These are phyloP conservation scores for Cyphomyrmex costatus DNA, from an alignment of 1,140 invertebrate genomes.

Conservation along the genomic window DNA sequence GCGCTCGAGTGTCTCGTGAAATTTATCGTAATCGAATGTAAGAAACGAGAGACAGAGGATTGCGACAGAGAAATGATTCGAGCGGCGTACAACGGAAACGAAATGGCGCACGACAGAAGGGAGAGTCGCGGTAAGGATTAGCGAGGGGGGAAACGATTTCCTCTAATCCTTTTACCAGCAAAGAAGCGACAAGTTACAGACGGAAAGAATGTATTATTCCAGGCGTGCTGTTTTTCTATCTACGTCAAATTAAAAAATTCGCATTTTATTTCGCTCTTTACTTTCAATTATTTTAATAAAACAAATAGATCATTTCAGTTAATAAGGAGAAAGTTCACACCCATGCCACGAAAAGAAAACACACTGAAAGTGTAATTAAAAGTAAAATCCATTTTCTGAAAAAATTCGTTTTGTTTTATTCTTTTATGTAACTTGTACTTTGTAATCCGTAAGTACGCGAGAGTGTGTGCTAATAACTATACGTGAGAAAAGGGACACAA, in stretches of 20 bases:
- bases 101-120: conserved; percentile 33
- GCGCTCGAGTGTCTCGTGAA: conserved; percentile 53
- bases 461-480: neutral
- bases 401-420: neutral
- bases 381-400: conserved; percentile 11
- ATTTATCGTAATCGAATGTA: conserved; percentile 48
- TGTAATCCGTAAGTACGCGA: conserved; percentile 15
- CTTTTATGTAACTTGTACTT: neutral
- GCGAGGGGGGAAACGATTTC: neutral
- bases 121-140: conserved; percentile 7
- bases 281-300: neutral
- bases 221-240: neutral
- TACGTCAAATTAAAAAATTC: neutral
- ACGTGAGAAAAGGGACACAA: neutral
- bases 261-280: neutral
- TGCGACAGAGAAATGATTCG: conserved; percentile 44
- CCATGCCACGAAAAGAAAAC: neutral
- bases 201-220: neutral
- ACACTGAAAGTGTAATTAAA: neutral
- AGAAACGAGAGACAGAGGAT: conserved; percentile 27
- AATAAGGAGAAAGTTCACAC: conserved; percentile 18
- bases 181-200: conserved; percentile 3
- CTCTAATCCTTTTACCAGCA: conserved; percentile 18
- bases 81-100: conserved; percentile 20
- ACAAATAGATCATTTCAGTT: neutral